Evolutionary conservation across 2,888 invertebrate species (phyloP).

Genomic region (Arctia plantaginis): DNA sequence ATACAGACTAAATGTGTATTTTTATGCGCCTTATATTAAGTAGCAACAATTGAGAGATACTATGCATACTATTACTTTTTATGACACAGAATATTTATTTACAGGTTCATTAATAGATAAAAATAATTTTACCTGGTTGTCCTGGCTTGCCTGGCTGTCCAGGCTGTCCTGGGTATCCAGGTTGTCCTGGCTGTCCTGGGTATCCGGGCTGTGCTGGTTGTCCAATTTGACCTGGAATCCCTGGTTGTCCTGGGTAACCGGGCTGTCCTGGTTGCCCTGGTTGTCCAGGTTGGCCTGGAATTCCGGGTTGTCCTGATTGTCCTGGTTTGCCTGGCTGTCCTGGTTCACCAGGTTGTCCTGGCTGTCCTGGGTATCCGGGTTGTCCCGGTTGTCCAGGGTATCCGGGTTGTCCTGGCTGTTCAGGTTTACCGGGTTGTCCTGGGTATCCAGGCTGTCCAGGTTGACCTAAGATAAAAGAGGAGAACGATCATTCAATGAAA

Average conservation of each 20-base stretch:
- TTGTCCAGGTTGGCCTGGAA: slow-evolving; percentile 18
- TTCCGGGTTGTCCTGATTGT: slow-evolving; percentile 16
- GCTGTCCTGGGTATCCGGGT: slow-evolving; percentile 20
- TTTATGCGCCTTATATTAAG: no score
- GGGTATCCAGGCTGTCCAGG: slow-evolving; percentile 29
- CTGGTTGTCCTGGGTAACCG: slow-evolving; percentile 19
- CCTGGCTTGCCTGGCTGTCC: slow-evolving; percentile 21
- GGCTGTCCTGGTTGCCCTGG: slow-evolving; percentile 20
- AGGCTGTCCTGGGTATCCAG: slow-evolving; percentile 24
- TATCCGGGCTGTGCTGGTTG: slow-evolving; percentile 19
- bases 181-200: slow-evolving; percentile 15
- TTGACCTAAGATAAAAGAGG: not conserved
- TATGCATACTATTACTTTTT: no score
- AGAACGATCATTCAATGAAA: not conserved
- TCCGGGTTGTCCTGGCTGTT: slow-evolving; percentile 8
- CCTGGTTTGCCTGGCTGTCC: slow-evolving; percentile 21
- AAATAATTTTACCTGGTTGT: slow-evolving; percentile 9
- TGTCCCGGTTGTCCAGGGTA: slow-evolving; percentile 16
- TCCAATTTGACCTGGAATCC: slow-evolving; percentile 21
- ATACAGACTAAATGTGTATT: no score
- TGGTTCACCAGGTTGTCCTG: slow-evolving; percentile 19
- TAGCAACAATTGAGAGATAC: no score
- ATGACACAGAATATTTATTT: no score
- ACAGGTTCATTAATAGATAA: no score
- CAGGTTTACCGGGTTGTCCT: slow-evolving; percentile 19